Evolutionary conservation across 2,797 vertebrate species (phyloP), one percentile per base, ranked within the genome.

Genomic region (Pipistrellus pygmaeus): DNA sequence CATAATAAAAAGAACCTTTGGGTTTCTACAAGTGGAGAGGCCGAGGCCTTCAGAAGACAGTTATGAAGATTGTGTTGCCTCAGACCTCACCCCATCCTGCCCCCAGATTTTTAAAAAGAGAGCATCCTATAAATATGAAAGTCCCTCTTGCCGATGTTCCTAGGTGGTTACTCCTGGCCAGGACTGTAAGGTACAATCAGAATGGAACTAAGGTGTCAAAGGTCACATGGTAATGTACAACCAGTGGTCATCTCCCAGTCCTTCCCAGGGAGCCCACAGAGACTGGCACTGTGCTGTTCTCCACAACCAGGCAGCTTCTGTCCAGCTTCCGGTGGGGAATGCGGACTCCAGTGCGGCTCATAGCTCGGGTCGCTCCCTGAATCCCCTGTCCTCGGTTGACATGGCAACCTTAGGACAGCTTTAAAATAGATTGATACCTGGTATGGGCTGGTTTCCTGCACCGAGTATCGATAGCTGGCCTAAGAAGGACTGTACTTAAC

Each of bases 401-500:
- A 94, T 97, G 96, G 97, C 95, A 92, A 96, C 97, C 94, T 92
- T 84, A 95, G 93, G 75, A 25, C 96, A 97, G 97, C 93, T 98
- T 97, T 97, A 97, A 97, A 91, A 88, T 0, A 14, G 72, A 84
- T 91, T 12, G 95, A 27, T 44, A 3, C 8, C 0, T 5, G 53
- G 25, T 8, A 55, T 66, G 88, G 6, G 86, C 88, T 92, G 97
- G 97, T 97, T 97, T 97, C 98, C 98, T 95, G 96, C 97, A 93
- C 96, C 96, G 95, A 95, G 95, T 97, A 98, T 98, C 98, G 96
- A 97, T 97, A 98, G 97, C 97, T 93, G 96, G 96, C 97, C 98
- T 98, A 97, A 97, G 96, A 97, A 97, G 95, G 94, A 97, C 98
- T 98, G 96, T 96, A 97, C 98, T 98, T 98, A 99, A 98, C 98